phyloP scores from a whole-genome alignment of 2,113 vertebrate genomes.

The Triplophysa siluroides region DNA sequence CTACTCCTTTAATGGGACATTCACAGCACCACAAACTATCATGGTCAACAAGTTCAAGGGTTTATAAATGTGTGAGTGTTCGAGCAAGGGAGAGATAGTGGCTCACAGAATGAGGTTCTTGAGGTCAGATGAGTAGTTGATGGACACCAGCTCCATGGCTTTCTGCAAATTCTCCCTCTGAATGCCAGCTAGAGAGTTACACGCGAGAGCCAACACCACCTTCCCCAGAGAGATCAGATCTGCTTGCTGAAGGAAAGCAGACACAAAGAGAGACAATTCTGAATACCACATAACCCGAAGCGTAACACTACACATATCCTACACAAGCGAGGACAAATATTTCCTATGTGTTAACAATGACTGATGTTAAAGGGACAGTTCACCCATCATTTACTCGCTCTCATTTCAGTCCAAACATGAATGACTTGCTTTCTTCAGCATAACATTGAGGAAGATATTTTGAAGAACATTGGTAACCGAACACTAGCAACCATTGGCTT shows the following conservation, averaged over 20 bases:
- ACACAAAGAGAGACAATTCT: background rate
- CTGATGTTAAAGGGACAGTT: too few species aligned
- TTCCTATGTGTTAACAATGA: too few species aligned
- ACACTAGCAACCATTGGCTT: too few species aligned
- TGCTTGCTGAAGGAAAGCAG: constrained; percentile 85
- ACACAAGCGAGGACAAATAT: too few species aligned
- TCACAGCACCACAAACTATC: background rate
- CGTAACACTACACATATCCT: background rate
- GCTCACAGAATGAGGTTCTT: constrained; percentile 99
- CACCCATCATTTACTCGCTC: too few species aligned
- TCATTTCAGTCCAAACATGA: too few species aligned
- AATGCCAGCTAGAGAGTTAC: constrained; percentile 98
- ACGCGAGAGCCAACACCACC: constrained; percentile 97
- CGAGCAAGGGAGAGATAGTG: constrained; percentile 26
- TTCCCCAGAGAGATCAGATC: constrained; percentile 98
- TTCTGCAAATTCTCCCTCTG: constrained; percentile 99
- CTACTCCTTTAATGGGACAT: background rate
- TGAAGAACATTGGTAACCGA: too few species aligned
- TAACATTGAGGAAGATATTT: too few species aligned
- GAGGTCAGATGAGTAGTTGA: constrained; percentile 99
- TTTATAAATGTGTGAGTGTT: background rate
- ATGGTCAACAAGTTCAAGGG: background rate
- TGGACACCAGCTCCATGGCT: constrained; percentile 98
- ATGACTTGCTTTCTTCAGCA: too few species aligned
- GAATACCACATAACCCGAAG: background rate